Evolutionary conservation across 2,797 vertebrate species (phyloP).

Genomic region (Enteromius mattozi): DNA sequence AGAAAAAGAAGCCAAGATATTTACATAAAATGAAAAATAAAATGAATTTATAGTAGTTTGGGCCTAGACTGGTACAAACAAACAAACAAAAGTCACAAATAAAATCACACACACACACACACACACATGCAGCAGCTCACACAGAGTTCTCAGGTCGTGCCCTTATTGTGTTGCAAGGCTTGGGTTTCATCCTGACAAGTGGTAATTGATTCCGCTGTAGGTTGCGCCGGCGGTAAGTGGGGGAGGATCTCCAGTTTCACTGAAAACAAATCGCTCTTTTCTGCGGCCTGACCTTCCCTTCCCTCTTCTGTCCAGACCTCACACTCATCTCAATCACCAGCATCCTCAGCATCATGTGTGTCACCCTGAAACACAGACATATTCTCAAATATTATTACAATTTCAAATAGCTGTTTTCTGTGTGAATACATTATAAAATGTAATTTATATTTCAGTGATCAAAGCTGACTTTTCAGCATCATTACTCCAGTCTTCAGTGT

Average conservation of each 20-base stretch:
- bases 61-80: neutral
- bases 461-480: neutral
- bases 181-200: slow-evolving; percentile 95
- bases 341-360: slow-evolving; percentile 5
- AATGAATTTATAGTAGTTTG: neutral
- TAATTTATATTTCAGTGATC: neutral
- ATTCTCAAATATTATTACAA: neutral
- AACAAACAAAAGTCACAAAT: slow-evolving; percentile 2
- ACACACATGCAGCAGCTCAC: slow-evolving; percentile 44
- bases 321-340: slow-evolving; percentile 1
- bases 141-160: slow-evolving; percentile 80
- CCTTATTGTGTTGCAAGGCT: slow-evolving; percentile 88
- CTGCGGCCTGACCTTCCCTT: slow-evolving; percentile 67
- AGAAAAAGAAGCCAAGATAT: neutral
- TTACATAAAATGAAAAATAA: neutral
- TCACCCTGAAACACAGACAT: neutral
- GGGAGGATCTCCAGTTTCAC: slow-evolving; percentile 91
- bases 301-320: slow-evolving; percentile 36
- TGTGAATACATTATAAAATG: neutral
- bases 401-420: neutral
- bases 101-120: slow-evolving; percentile 16
- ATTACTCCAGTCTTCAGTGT: neutral
- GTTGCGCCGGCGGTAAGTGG: slow-evolving; percentile 93
- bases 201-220: slow-evolving; percentile 97
- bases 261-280: slow-evolving; percentile 97